Conservation (phyloP, 2,113 vertebrate genomes). For the Hippocampus abdominalis region DNA sequence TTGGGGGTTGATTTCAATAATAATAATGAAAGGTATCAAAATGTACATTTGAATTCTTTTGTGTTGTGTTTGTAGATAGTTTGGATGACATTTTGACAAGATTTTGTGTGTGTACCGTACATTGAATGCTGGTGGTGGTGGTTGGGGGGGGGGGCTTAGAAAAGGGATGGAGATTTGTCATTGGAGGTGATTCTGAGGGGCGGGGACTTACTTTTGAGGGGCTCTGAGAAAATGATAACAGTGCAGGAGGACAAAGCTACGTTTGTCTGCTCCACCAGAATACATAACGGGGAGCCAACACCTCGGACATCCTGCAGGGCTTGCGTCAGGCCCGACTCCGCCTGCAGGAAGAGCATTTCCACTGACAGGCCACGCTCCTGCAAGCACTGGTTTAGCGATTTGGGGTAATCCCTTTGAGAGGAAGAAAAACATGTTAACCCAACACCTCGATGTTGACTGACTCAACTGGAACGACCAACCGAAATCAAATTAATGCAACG, state of each 20-base stretch:
- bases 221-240: slow-evolving; percentile 78
- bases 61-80: slow-evolving; percentile 1
- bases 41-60: neutral
- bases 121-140: neutral
- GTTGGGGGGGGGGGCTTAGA: slow-evolving; percentile 1
- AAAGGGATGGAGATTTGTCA: slow-evolving; percentile 15
- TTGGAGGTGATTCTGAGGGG: slow-evolving; percentile 35
- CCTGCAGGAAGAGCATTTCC: slow-evolving; percentile 77
- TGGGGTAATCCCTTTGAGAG: slow-evolving; percentile 80
- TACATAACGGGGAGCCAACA: slow-evolving; percentile 76
- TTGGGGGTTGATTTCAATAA: neutral
- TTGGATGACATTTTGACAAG: neutral
- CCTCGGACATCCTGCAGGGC: slow-evolving; percentile 79
- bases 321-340: slow-evolving; percentile 69
- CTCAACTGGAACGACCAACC: slow-evolving; percentile 28
- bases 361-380: slow-evolving; percentile 75
- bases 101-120: neutral
- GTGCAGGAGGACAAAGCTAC: slow-evolving; percentile 75
- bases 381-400: slow-evolving; percentile 75
- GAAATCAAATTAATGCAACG: slow-evolving; percentile 8
- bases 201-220: slow-evolving; percentile 80
- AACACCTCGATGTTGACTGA: slow-evolving; percentile 37
- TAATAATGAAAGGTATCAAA: neutral
- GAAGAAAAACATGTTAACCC: slow-evolving; percentile 74
- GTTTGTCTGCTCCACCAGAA: slow-evolving; percentile 78